phyloP scores from a whole-genome alignment of 2,888 invertebrate species.

The Lymantria monacha region DNA sequence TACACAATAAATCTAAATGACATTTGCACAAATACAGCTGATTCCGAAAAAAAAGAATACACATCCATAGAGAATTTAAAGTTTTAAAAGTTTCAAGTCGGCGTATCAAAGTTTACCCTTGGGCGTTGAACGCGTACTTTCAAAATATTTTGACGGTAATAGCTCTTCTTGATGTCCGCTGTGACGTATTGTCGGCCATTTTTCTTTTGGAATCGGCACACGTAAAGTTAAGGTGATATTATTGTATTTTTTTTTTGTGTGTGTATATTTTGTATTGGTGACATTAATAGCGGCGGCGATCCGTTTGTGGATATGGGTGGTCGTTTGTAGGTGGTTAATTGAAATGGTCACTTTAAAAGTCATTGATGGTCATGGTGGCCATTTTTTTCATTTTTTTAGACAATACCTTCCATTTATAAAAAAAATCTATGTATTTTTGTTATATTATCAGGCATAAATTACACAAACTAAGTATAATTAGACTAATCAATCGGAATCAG shows the following conservation, averaged over 20 bases:
- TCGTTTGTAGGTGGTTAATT: constrained; percentile 8
- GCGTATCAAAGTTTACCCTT: constrained; percentile 57
- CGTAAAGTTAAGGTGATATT: constrained; percentile 22
- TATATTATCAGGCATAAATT: too few relatives aligned
- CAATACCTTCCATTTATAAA: too few relatives aligned
- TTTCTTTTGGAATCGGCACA: constrained; percentile 44
- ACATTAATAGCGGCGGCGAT: constrained; percentile 23
- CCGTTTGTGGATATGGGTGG: constrained; percentile 23
- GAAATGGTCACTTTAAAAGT: not conserved
- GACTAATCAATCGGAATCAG: too few relatives aligned
- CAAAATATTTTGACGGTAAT: constrained; percentile 82
- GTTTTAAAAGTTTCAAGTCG: constrained; percentile 37
- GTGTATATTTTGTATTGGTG: constrained; percentile 12
- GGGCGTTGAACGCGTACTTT: constrained; percentile 69
- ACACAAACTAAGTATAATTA: too few relatives aligned
- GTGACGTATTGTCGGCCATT: constrained; percentile 57
- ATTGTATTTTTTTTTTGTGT: constrained; percentile 16
- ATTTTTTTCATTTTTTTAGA: not conserved
- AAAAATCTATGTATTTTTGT: too few relatives aligned
- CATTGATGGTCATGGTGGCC: not conserved
- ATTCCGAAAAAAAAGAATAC: constrained; percentile 23
- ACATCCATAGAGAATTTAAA: constrained; percentile 17
- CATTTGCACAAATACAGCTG: constrained; percentile 24
- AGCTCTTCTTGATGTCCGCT: constrained; percentile 60
- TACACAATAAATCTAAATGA: not conserved